These are phyloP conservation scores for Heliconius cydno DNA, from an alignment of 2,888 invertebrate species.

Conservation along the genomic window DNA sequence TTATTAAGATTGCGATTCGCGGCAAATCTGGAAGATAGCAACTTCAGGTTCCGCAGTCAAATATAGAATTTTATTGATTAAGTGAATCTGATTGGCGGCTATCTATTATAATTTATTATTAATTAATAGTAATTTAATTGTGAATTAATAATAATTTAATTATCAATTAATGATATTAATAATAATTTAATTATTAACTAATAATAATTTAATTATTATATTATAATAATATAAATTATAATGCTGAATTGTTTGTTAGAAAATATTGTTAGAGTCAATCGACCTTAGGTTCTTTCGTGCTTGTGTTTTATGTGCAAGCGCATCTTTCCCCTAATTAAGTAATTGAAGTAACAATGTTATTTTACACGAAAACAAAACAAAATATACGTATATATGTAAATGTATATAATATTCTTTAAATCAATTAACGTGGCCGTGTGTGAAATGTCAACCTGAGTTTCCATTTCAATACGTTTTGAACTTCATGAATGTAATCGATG, in stretches of 20 bases:
- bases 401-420: background rate
- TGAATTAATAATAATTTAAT: too few relatives aligned
- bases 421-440: background rate
- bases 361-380: background rate
- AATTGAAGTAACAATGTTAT: background rate
- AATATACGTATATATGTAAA: background rate
- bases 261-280: background rate
- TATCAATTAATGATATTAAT: too few relatives aligned
- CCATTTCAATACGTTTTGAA: slow-evolving; percentile 8
- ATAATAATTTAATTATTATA: too few relatives aligned
- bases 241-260: background rate
- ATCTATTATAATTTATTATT: too few relatives aligned
- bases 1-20: slow-evolving; percentile 3
- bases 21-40: background rate
- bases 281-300: background rate
- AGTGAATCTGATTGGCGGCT: background rate
- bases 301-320: background rate
- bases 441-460: slow-evolving; percentile 1
- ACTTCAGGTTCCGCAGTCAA: background rate
- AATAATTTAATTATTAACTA: too few relatives aligned
- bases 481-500: background rate
- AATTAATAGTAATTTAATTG: too few relatives aligned
- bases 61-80: background rate
- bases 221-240: too few relatives aligned
- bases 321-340: background rate